Evolutionary conservation across 2,797 vertebrate genomes (phyloP), one percentile per base, ranked within the genome.

Genomic region (Takifugu ocellatus): DNA sequence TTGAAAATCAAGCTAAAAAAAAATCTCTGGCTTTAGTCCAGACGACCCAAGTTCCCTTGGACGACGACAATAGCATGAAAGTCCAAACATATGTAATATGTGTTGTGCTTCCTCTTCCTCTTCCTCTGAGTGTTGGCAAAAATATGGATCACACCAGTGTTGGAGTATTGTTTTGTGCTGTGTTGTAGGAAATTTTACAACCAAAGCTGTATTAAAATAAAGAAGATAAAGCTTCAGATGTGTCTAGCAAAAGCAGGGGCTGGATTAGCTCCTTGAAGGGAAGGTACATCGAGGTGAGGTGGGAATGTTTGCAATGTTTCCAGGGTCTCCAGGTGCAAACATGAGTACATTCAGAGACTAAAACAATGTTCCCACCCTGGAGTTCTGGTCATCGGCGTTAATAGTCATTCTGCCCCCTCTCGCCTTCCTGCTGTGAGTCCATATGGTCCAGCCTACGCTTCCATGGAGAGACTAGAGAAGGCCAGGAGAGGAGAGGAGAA

Each of bases 391-490:
- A 68, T 57, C 48, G 67, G 63, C 68, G 64, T 36, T 66, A 63
- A 70, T 73, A 71, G 74, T 3, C 63, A 17, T 51, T 36, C 56
- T 4, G 33, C 49, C 49, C 42, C 14, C 27, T 31, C 54, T 25
- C 27, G 3, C n/a, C 4, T 2, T 21, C 51, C 72, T 49, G 65
- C 72, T 68, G 72, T 27, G 62, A 56, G 71, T 70, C 61, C 71
- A 67, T 67, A 63, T 77, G 77, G 70, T 72, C 68, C 50, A 17
- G 55, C 50, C 75, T 66, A 70, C 45, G 51, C 36, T 17, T 11
- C 6, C 42, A 50, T 49, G 63, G 1, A 9, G 36, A 39, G 36
- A 39, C 8, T 10, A 39, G 36, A 39, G 56, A 45, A 25, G n/a
- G 5, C 26, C 1, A 16, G 17, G 8, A 27, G 51, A 49, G 48